phyloP scores from a whole-genome alignment of 2,113 vertebrate genomes.

The Ascaphus truei region DNA sequence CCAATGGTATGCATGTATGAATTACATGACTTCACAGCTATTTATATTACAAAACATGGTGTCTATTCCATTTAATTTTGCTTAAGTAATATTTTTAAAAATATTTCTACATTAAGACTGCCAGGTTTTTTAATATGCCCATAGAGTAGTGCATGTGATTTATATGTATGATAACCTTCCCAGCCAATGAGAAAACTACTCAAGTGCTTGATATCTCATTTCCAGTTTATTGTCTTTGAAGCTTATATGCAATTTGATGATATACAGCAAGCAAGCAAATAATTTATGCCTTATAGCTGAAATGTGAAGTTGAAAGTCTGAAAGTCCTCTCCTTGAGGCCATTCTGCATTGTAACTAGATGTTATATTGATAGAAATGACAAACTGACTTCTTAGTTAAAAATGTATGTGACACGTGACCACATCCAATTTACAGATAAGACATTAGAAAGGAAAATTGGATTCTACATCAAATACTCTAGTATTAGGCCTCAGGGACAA shows the following conservation, averaged over 20 bases:
- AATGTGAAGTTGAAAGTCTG: constrained; percentile 41
- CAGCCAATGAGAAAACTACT: constrained; percentile 39
- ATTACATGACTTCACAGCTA: too few species aligned
- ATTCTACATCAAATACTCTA: constrained; percentile 28
- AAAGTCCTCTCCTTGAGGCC: constrained; percentile 45
- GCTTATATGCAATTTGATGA: constrained; percentile 42
- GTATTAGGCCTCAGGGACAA: constrained; percentile 12
- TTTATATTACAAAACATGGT: too few species aligned
- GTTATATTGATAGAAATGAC: constrained; percentile 57
- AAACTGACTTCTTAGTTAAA: constrained; percentile 52
- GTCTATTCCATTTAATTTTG: too few species aligned
- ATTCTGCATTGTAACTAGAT: constrained; percentile 47
- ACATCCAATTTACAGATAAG: constrained; percentile 48
- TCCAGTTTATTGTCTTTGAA: constrained; percentile 48
- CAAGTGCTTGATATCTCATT: constrained; percentile 41
- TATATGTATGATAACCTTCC: constrained; percentile 41
- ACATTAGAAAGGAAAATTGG: constrained; percentile 36
- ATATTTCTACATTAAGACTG: too few species aligned
- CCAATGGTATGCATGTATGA: too few species aligned
- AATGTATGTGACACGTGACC: constrained; percentile 50
- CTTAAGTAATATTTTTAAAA: too few species aligned
- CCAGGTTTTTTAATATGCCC: too few species aligned
- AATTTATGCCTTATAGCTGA: constrained; percentile 51
- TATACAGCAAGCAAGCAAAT: constrained; percentile 43
- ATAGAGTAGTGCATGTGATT: constrained; percentile 27